Conservation (phyloP, 2,888 invertebrate genomes). For the Beris morrisii region DNA sequence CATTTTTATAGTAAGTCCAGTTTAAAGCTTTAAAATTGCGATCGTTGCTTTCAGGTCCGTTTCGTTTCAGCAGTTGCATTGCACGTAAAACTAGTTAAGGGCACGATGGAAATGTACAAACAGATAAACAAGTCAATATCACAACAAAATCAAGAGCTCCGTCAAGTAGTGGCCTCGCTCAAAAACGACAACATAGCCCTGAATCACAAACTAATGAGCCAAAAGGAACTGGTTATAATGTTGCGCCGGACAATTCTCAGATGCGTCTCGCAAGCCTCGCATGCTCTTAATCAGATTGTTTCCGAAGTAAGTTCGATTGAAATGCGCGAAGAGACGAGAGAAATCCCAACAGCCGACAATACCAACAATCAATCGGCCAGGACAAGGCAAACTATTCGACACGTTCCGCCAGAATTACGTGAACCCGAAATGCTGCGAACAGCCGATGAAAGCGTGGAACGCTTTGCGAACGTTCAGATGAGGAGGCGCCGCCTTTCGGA, state of each 20-base stretch:
- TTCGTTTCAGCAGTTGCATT: too few relatives aligned
- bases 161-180: neutral
- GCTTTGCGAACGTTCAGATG: constrained; percentile 9
- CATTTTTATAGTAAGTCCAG: too few relatives aligned
- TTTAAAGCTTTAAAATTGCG: too few relatives aligned
- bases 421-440: constrained; percentile 4
- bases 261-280: neutral
- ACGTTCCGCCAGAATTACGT: neutral
- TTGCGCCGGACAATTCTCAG: neutral
- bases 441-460: neutral
- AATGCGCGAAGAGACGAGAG: too few relatives aligned
- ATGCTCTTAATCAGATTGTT: neutral
- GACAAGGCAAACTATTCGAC: neutral
- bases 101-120: constrained; percentile 21
- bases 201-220: constrained; percentile 1
- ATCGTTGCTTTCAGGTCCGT: neutral
- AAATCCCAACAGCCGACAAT: too few relatives aligned
- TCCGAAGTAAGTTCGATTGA: neutral
- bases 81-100: too few relatives aligned
- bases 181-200: constrained; percentile 13
- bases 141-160: constrained; percentile 16
- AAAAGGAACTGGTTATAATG: neutral
- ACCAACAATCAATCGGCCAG: neutral
- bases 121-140: constrained; percentile 24
- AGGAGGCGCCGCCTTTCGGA: constrained; percentile 4